A percentile compares a stretch with the other conserved stretches of the same genome.
Evolutionary conservation across 2,797 vertebrate genomes (phyloP).

Genomic region (Danio kyathit): DNA sequence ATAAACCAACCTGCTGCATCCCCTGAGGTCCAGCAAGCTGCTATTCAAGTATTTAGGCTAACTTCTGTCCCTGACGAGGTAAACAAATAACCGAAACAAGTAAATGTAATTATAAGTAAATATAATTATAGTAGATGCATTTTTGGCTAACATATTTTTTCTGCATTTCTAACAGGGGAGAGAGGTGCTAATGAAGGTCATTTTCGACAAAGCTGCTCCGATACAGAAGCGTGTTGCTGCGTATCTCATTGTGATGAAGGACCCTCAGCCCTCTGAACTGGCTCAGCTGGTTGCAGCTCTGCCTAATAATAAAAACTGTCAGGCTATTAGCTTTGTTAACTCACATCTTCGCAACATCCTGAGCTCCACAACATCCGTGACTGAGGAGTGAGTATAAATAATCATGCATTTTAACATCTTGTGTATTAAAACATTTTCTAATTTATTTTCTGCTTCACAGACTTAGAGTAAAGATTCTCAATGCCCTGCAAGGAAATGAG

Average conservation of each 20-base stretch:
- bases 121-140: background rate
- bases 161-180: conserved; percentile 75
- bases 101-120: background rate
- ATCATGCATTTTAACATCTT: background rate
- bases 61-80: conserved; percentile 86
- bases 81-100: conserved; percentile 24
- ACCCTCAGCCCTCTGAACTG: conserved; percentile 81
- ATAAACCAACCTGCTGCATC: conserved; percentile 80
- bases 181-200: conserved; percentile 79
- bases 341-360: conserved; percentile 91
- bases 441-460: conserved; percentile 69
- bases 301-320: conserved; percentile 77
- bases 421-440: background rate
- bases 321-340: conserved; percentile 89
- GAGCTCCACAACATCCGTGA: conserved; percentile 79
- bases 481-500: conserved; percentile 81
- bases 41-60: conserved; percentile 91
- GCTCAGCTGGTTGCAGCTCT: conserved; percentile 76
- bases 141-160: background rate
- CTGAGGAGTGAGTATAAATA: conserved; percentile 76
- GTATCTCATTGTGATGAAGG: conserved; percentile 92
- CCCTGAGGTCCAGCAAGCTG: conserved; percentile 87
- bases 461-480: conserved; percentile 80
- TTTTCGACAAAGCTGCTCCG: conserved; percentile 77
- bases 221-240: conserved; percentile 90